Percentiles rank a stretch among this genome's conserved stretches.
Evolutionary conservation across 2,888 invertebrate species (phyloP).

Genomic region (Tridacna gigas): DNA sequence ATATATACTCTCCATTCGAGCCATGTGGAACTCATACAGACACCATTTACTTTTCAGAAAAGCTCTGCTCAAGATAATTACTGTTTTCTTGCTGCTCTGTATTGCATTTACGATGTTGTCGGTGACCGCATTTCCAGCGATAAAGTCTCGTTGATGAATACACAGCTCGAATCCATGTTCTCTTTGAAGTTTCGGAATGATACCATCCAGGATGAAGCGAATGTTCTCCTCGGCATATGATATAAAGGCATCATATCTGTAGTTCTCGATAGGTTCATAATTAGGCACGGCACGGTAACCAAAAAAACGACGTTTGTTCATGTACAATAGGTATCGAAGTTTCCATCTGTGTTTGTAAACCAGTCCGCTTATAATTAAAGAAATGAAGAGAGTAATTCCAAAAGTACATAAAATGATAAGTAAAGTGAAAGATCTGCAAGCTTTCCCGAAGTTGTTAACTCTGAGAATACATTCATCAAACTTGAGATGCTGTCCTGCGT

Average conservation of each 20-base stretch:
- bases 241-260: constrained; percentile 61
- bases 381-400: constrained; percentile 5
- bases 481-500: neutral
- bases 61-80: constrained; percentile 56
- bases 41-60: constrained; percentile 66
- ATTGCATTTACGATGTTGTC: constrained; percentile 66
- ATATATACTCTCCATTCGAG: constrained; percentile 62
- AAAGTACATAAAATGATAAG: constrained; percentile 6
- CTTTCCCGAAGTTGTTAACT: neutral
- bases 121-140: constrained; percentile 59
- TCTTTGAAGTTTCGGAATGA: constrained; percentile 36
- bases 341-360: constrained; percentile 57
- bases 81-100: constrained; percentile 63
- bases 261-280: constrained; percentile 3
- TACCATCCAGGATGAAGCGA: constrained; percentile 15
- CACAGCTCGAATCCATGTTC: constrained; percentile 57
- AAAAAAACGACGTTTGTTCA: constrained; percentile 31
- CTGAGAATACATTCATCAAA: neutral
- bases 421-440: neutral
- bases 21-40: constrained; percentile 69
- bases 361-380: constrained; percentile 33
- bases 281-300: constrained; percentile 11
- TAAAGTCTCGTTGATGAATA: constrained; percentile 67
- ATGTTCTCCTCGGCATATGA: constrained; percentile 52
- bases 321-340: constrained; percentile 51